Percentiles rank a stretch among this genome's conserved stretches.
phyloP scores from a whole-genome alignment of 2,797 vertebrate species.

The Cephalopachus bancanus region DNA sequence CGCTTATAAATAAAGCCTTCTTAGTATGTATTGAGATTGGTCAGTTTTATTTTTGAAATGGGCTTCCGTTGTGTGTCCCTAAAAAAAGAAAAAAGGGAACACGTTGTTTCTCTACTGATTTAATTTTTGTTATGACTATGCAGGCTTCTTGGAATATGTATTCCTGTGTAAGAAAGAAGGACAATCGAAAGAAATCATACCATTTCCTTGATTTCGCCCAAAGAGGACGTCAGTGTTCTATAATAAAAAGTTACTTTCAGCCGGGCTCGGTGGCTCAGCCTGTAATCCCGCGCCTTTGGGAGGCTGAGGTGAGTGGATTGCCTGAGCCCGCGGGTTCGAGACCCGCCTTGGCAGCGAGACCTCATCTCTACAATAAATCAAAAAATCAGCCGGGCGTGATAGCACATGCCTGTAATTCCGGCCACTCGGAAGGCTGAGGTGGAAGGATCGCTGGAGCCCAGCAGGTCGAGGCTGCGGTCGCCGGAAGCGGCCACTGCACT shows the following conservation, averaged over 20 bases:
- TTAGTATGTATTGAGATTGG: neutral
- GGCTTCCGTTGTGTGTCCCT: neutral
- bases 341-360: too few relatives aligned
- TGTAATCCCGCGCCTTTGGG: too few relatives aligned
- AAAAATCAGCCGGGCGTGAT: too few relatives aligned
- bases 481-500: too few relatives aligned
- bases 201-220: neutral
- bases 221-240: neutral
- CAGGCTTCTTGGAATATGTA: neutral
- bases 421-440: too few relatives aligned
- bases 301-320: too few relatives aligned
- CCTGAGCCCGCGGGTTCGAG: too few relatives aligned
- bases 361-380: too few relatives aligned
- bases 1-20: neutral
- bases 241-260: neutral
- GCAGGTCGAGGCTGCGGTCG: too few relatives aligned
- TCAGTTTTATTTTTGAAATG: conserved; percentile 49
- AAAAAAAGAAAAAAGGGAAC: fast-evolving
- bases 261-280: neutral
- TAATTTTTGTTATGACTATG: neutral
- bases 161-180: neutral
- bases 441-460: too few relatives aligned
- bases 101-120: neutral
- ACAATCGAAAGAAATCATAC: neutral
- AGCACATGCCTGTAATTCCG: too few relatives aligned